Base-by-base conservation (phyloP, 2,113 vertebrate species). In the Felis chaus region DNA sequence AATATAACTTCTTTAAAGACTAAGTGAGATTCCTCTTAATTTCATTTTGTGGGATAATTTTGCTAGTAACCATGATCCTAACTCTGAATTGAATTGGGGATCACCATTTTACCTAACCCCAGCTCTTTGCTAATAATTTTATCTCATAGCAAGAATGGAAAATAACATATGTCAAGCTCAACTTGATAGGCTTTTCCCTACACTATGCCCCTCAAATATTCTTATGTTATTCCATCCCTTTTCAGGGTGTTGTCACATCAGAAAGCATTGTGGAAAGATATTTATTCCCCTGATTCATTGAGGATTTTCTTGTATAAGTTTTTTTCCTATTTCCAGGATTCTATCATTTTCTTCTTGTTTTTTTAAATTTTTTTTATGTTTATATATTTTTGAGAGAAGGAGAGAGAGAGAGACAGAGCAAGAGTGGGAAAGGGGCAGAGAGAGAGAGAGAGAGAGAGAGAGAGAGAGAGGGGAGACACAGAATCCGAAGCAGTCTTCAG, bases 201-300 rank as follows among this genome's bases (percentile, higher is more conserved):
- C 2, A 91, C 41, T 68, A 61, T 63, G 14, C 15, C 16, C 41
- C 19, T 29, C 61, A 45, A 33, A 27, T 66, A 80, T 41, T n/a
- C 4, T 61, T 45, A 39, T 13, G 4, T 13, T 11, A 14, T 16
- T n/a, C 3, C 9, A 4, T 6, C 5, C 4, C 3, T 31, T 73
- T 19, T 23, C 53, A 41, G 3, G 9, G 13, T 63, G 14, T 57
- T 48, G 2, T 19, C n/a, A 7, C 4, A 36, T 3, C 13, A 61
- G 4, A 65, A 65, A 73, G 5, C 16, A 50, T 7, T 71, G 53
- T 73, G 14, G 21, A 50, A 14, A 11, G 5, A 36, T 87, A 87
- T 8, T 87, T 16, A 79, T 57, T 90, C 18, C 18, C 11, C 14
- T 50, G 57, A 50, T 39, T 68, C 57, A 53, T 33, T 5, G 50